phyloP scores from a whole-genome alignment of 2,888 invertebrate genomes.

The Brassicogethes aeneus region DNA sequence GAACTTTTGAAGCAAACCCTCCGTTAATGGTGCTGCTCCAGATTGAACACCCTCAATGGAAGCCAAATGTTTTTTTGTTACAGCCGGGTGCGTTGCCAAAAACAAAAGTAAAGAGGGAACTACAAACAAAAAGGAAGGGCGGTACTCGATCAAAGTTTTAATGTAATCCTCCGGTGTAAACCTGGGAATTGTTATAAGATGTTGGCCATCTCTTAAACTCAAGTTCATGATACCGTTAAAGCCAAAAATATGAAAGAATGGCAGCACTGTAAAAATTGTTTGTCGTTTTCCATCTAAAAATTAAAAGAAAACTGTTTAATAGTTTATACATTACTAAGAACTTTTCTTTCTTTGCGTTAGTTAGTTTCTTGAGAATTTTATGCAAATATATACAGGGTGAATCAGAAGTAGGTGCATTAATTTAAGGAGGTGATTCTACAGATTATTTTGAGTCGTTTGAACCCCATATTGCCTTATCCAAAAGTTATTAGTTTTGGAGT shows the following conservation, averaged over 20 bases:
- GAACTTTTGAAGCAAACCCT: slow-evolving; percentile 55
- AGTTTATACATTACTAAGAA: neutral
- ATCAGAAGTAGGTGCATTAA: no score
- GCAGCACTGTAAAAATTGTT: slow-evolving; percentile 54
- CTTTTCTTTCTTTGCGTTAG: no score
- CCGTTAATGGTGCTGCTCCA: slow-evolving; percentile 66
- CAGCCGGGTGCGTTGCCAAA: slow-evolving; percentile 61
- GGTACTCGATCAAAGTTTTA: slow-evolving; percentile 50
- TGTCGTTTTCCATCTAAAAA: slow-evolving; percentile 49
- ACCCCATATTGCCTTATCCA: no score
- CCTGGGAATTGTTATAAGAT: slow-evolving; percentile 59
- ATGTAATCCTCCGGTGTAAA: slow-evolving; percentile 69
- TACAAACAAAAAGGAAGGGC: slow-evolving; percentile 55
- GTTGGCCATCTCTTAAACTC: slow-evolving; percentile 50
- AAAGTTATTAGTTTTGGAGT: no score
- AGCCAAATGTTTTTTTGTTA: slow-evolving; percentile 57
- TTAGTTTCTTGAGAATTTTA: no score
- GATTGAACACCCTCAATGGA: slow-evolving; percentile 55
- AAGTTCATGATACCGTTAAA: slow-evolving; percentile 59
- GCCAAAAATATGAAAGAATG: slow-evolving; percentile 75
- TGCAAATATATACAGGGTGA: no score
- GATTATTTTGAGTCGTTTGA: no score
- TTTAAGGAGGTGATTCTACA: no score
- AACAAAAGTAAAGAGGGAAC: slow-evolving; percentile 73
- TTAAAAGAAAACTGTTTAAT: no score